These are phyloP conservation scores for Bovichtus diacanthus DNA, from an alignment of 2,797 vertebrate genomes.

Conservation along the genomic window DNA sequence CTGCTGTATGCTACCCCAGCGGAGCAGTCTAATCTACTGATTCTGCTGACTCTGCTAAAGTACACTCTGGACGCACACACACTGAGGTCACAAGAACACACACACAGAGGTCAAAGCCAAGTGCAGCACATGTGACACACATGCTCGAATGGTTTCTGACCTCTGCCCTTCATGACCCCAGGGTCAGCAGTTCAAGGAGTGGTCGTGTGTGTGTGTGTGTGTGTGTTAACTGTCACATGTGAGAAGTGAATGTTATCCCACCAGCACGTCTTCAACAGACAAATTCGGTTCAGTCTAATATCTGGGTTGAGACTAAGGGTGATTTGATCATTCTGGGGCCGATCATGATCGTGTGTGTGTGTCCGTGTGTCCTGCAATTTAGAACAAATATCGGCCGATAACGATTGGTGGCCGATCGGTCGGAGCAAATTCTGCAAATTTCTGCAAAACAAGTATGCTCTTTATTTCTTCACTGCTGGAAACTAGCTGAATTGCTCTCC, in stretches of 20 bases:
- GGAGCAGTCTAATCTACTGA: conserved; percentile 7
- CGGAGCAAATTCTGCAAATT: no score
- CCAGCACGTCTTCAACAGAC: neutral
- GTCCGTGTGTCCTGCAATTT: no score
- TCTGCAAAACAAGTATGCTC: no score
- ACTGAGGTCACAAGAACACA: conserved; percentile 38
- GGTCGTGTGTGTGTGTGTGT: neutral
- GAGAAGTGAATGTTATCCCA: conserved; percentile 4
- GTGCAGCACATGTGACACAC: conserved; percentile 31
- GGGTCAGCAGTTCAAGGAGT: conserved; percentile 45
- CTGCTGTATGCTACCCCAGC: no score
- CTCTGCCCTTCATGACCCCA: conserved; percentile 40
- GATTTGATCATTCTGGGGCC: no score
- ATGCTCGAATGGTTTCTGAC: conserved; percentile 27
- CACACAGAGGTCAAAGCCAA: conserved; percentile 48
- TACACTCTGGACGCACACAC: neutral
- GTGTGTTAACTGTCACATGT: conserved; percentile 24
- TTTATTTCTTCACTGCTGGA: no score
- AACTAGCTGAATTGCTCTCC: no score
- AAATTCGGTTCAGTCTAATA: conserved; percentile 17
- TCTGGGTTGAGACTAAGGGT: neutral
- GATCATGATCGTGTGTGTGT: no score
- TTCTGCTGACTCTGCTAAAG: conserved; percentile 45
- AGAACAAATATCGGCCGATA: no score
- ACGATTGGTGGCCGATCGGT: no score